These are phyloP conservation scores for Hypotaenidia okinawae DNA, from an alignment of 2,797 vertebrate species.

Conservation along the genomic window DNA sequence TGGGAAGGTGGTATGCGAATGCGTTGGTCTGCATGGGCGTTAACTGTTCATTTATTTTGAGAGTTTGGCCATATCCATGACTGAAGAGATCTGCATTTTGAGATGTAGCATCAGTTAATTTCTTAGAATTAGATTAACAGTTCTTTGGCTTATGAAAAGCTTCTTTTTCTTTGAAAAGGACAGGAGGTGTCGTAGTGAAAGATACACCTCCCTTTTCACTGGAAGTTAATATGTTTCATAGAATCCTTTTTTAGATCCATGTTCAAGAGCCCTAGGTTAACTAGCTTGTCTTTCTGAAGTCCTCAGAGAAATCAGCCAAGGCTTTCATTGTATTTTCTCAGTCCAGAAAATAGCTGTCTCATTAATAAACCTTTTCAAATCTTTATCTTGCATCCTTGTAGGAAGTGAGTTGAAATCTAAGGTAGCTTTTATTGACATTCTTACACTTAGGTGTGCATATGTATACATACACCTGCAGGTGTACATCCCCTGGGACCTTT, in stretches of 20 bases:
- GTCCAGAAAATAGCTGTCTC: neutral
- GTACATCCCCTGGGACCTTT: neutral
- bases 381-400: neutral
- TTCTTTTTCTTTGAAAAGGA: neutral
- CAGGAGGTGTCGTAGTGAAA: neutral
- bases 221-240: neutral
- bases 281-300: neutral
- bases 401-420: neutral
- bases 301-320: neutral
- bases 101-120: neutral
- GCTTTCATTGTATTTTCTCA: neutral
- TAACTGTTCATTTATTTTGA: neutral
- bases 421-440: neutral
- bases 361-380: neutral
- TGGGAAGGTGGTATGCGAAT: neutral
- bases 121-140: neutral
- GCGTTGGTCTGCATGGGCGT: neutral
- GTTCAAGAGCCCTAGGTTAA: neutral
- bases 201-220: neutral
- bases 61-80: neutral
- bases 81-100: neutral
- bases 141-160: neutral
- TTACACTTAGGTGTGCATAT: neutral
- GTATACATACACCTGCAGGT: neutral
- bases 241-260: neutral